A percentile compares a stretch with the other conserved stretches of the same genome.
These are phyloP conservation scores for Pyrocephalus nanus DNA, from an alignment of 2,797 vertebrate genomes.

Conservation along the genomic window DNA sequence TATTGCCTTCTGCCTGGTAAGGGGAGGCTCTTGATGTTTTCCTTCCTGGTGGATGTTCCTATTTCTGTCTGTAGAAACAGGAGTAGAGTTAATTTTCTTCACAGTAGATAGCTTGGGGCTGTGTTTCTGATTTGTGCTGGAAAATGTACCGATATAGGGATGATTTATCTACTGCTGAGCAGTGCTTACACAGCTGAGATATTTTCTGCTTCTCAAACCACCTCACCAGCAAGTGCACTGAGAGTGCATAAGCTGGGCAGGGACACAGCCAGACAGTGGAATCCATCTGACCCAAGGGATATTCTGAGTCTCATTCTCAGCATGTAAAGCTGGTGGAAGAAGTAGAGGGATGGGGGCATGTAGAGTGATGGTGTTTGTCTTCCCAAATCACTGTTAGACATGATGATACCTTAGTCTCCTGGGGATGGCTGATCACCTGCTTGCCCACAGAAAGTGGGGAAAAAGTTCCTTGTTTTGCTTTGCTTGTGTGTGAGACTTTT, in stretches of 20 bases:
- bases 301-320: background rate
- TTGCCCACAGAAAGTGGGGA: background rate
- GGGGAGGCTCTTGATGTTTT: background rate
- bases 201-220: background rate
- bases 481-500: background rate
- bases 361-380: background rate
- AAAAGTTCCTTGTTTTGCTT: background rate
- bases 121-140: background rate
- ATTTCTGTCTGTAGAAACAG: background rate
- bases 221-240: background rate
- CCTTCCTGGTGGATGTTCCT: background rate
- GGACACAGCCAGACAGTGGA: background rate
- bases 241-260: background rate
- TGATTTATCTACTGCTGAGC: background rate
- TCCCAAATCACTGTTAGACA: fast-evolving
- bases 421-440: background rate
- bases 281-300: background rate
- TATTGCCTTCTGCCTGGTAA: background rate
- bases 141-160: background rate
- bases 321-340: background rate
- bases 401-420: background rate
- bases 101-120: background rate
- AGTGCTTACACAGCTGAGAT: background rate
- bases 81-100: background rate
- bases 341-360: fast-evolving